phyloP scores from a whole-genome alignment of 2,113 vertebrate genomes.

The Solenodon paradoxus region DNA sequence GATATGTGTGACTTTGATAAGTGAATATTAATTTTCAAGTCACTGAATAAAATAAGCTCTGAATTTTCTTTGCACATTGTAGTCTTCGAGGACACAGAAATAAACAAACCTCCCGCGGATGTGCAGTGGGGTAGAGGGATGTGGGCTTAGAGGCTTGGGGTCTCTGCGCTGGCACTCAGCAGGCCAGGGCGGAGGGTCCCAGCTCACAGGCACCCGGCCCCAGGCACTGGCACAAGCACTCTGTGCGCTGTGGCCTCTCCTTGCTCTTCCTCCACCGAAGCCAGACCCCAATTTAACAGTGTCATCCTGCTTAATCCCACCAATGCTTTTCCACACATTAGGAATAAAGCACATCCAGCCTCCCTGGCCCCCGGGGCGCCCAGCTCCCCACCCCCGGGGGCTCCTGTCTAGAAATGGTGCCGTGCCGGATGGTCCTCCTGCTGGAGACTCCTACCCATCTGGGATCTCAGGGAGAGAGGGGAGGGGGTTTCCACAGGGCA shows the following conservation, averaged over 20 bases:
- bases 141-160: not conserved
- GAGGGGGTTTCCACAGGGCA: too few species aligned
- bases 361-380: too few species aligned
- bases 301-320: not conserved
- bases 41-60: not conserved
- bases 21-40: not conserved
- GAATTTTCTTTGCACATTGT: not conserved
- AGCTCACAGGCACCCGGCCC: accelerated
- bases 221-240: too few species aligned
- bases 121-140: not conserved
- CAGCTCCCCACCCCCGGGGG: not conserved
- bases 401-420: not conserved
- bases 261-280: not conserved
- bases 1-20: not conserved
- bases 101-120: not conserved
- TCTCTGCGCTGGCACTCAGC: not conserved
- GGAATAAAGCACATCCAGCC: not conserved
- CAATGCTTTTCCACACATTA: not conserved
- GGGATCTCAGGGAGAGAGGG: too few species aligned
- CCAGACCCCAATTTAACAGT: not conserved
- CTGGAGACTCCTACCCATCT: accelerated
- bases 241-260: not conserved
- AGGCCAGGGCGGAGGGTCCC: too few species aligned
- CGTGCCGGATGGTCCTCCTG: not conserved
- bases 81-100: not conserved